phyloP scores from a whole-genome alignment of 2,113 vertebrate genomes.

The Gadus macrocephalus region DNA sequence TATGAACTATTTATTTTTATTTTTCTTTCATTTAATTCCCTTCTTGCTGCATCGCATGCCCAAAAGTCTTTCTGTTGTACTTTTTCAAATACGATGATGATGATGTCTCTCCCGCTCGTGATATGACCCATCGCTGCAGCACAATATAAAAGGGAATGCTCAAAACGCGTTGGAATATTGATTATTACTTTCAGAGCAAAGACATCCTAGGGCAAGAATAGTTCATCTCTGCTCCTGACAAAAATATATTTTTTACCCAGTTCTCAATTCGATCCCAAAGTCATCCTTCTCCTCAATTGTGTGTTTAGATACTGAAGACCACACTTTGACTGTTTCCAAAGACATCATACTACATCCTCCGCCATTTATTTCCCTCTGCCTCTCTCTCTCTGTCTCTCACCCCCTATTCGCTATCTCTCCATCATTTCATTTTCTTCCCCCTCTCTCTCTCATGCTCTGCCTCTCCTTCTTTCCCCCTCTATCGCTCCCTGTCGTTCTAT shows the following conservation, averaged over 20 bases:
- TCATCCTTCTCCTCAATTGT: background rate
- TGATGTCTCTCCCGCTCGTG: no score
- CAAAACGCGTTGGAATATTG: background rate
- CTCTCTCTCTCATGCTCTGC: constrained; percentile 13
- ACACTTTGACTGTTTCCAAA: background rate
- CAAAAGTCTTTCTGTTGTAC: no score
- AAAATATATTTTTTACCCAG: background rate
- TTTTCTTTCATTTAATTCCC: no score
- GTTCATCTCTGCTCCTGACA: background rate
- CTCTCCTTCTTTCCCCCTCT: constrained; percentile 1
- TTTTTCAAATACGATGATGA: no score
- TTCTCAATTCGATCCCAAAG: background rate
- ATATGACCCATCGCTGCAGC: background rate
- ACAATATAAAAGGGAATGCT: background rate
- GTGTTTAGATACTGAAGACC: background rate
- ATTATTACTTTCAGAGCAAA: background rate
- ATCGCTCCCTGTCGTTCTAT: background rate
- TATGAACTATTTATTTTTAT: no score
- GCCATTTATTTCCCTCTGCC: background rate
- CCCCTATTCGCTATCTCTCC: constrained; percentile 4
- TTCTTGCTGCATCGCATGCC: no score
- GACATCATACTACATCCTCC: background rate
- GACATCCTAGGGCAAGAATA: background rate
- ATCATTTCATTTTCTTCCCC: background rate
- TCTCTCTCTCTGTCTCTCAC: constrained; percentile 19